Conservation (phyloP, 2,797 vertebrate genomes). For the Rhincodon typus region DNA sequence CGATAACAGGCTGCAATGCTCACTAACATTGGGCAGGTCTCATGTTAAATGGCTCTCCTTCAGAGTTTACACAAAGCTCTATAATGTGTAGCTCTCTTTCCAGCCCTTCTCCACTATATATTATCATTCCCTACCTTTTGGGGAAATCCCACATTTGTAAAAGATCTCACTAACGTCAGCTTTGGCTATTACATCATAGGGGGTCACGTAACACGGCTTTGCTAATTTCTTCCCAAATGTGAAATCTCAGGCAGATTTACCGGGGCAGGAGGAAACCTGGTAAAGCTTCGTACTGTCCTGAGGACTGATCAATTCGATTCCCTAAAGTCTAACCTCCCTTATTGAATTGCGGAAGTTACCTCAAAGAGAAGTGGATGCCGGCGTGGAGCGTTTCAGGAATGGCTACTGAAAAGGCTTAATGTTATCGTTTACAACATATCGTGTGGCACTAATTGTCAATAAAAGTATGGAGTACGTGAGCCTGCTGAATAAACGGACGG, state of each 20-base stretch:
- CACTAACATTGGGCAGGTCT: neutral
- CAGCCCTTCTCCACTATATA: neutral
- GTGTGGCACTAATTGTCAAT: neutral
- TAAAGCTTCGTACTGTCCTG: neutral
- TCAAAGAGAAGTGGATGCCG: neutral
- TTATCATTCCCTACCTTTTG: neutral
- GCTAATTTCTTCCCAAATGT: too few species aligned
- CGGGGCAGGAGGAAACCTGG: neutral
- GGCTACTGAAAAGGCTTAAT: neutral
- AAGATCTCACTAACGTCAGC: neutral
- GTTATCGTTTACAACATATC: neutral
- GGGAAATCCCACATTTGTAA: conserved; percentile 11
- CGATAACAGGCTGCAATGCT: neutral
- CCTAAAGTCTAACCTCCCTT: neutral
- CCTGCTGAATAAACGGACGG: neutral
- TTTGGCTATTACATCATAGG: neutral
- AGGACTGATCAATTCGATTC: neutral
- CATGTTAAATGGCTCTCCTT: neutral
- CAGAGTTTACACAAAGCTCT: neutral
- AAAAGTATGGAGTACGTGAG: neutral
- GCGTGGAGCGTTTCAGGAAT: neutral
- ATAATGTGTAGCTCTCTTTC: neutral
- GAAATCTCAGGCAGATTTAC: neutral
- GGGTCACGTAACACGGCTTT: neutral
- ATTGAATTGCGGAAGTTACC: neutral